Conservation (phyloP, 1,140 invertebrate genomes). For the Brachionus rotundiformis region DNA sequence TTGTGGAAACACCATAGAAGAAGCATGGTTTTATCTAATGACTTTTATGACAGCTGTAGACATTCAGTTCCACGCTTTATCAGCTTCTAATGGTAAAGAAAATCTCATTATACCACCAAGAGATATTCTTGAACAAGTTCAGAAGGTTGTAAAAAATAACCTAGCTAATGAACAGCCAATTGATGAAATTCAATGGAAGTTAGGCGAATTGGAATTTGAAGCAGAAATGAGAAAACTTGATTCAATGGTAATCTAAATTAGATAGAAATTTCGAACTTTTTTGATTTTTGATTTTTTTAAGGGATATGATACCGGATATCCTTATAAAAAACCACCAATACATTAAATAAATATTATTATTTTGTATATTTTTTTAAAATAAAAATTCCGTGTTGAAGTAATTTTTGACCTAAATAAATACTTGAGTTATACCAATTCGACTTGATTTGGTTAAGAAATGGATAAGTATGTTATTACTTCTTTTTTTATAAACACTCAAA, state of each 20-base stretch:
- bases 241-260: slow-evolving; percentile 53
- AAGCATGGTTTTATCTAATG: slow-evolving; percentile 76
- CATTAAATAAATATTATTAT: not conserved
- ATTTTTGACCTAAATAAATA: not conserved
- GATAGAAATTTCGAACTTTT: too few relatives aligned
- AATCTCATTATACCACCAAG: slow-evolving; percentile 7
- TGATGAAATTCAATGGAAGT: slow-evolving; percentile 73
- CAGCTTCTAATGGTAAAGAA: not conserved
- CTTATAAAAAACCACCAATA: not conserved
- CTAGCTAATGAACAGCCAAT: slow-evolving; percentile 58
- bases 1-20: slow-evolving; percentile 92
- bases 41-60: slow-evolving; percentile 50
- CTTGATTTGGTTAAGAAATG: not conserved
- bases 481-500: not conserved
- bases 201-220: slow-evolving; percentile 95
- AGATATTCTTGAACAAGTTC: slow-evolving; percentile 33
- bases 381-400: not conserved
- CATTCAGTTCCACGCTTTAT: slow-evolving; percentile 17
- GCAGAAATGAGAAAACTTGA: slow-evolving; percentile 96
- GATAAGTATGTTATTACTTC: not conserved
- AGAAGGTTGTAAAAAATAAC: slow-evolving; percentile 10
- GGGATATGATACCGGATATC: slow-evolving; percentile 31
- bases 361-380: not conserved
- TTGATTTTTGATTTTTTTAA: not conserved
- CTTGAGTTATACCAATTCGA: too few relatives aligned